Conservation (phyloP, 2,888 invertebrate genomes). For the Pseudoips prasinana region DNA sequence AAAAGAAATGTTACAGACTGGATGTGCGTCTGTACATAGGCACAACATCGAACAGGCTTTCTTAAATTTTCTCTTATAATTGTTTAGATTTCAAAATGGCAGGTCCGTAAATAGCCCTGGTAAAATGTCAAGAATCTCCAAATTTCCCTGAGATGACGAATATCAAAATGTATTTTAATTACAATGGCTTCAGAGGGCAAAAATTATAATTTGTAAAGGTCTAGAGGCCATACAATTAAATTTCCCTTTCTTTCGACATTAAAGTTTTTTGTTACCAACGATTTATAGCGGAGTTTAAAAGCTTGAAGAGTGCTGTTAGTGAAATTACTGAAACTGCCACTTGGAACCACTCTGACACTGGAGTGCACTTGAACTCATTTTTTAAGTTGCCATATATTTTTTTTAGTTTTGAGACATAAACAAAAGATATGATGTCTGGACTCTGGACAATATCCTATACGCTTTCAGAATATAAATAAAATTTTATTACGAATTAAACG, state of each 20-base stretch:
- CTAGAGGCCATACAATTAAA: conserved; percentile 6
- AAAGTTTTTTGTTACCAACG: conserved; percentile 26
- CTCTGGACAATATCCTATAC: no score
- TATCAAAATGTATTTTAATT: conserved; percentile 10
- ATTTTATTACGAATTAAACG: no score
- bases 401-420: neutral
- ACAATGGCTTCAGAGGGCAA: conserved; percentile 27
- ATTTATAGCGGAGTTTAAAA: conserved; percentile 26
- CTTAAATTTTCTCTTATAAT: no score
- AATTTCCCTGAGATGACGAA: no score
- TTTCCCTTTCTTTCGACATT: conserved; percentile 10
- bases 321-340: conserved; percentile 48
- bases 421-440: no score
- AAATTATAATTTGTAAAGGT: neutral
- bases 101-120: no score
- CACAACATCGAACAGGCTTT: no score
- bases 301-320: conserved; percentile 32
- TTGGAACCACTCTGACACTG: conserved; percentile 44
- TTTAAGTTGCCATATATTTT: conserved; percentile 9
- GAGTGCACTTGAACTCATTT: conserved; percentile 29
- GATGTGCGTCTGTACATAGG: no score
- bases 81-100: no score
- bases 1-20: no score
- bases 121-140: no score
- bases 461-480: no score